These are phyloP conservation scores for Denticeps clupeoides DNA, from an alignment of 2,797 vertebrate genomes.

Conservation along the genomic window DNA sequence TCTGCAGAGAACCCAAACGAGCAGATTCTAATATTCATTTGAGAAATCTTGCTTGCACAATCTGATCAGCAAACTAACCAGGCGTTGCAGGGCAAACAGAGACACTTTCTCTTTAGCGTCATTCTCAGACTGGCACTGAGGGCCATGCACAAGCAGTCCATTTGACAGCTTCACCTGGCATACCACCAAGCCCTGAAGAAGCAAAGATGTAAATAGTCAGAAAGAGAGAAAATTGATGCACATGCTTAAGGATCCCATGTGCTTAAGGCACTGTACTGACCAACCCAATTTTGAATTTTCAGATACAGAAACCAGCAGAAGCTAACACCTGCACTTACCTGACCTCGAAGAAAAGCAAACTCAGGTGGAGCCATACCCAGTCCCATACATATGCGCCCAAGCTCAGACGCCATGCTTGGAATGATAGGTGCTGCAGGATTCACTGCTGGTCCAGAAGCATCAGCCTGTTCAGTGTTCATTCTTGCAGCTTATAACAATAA, in stretches of 20 bases:
- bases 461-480: slow-evolving; percentile 57
- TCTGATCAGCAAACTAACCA: slow-evolving; percentile 61
- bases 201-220: not conserved
- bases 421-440: slow-evolving; percentile 36
- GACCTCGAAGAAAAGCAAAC: slow-evolving; percentile 75
- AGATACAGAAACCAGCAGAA: too few relatives aligned
- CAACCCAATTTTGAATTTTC: too few relatives aligned
- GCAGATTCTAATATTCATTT: too few relatives aligned
- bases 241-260: too few relatives aligned
- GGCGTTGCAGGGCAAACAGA: slow-evolving; percentile 78
- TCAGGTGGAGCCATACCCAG: slow-evolving; percentile 84
- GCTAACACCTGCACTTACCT: slow-evolving; percentile 53
- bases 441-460: slow-evolving; percentile 16
- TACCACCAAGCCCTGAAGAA: slow-evolving; percentile 67
- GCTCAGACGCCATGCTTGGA: slow-evolving; percentile 70
- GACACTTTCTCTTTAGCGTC: slow-evolving; percentile 94
- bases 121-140: slow-evolving; percentile 81
- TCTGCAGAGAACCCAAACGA: slow-evolving; percentile 46
- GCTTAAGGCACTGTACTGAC: too few relatives aligned
- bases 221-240: slow-evolving; percentile 15
- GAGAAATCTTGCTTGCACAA: not conserved
- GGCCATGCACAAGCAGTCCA: slow-evolving; percentile 81
- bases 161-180: slow-evolving; percentile 89
- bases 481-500: too few relatives aligned
- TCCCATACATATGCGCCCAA: slow-evolving; percentile 69